Conservation (phyloP, 2,113 vertebrate genomes). For the Scalopus aquaticus region DNA sequence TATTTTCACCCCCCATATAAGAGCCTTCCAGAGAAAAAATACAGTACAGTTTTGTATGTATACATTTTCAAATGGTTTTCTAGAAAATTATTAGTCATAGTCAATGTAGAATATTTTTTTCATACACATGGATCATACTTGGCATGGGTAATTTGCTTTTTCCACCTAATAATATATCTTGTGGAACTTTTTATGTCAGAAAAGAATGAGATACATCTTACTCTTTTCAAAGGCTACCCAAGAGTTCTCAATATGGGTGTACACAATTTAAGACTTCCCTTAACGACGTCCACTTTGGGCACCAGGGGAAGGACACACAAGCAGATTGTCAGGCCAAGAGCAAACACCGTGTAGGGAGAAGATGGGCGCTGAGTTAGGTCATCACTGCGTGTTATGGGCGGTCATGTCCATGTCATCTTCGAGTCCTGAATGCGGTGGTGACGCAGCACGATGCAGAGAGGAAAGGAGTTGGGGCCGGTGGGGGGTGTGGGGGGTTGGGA, state of each 20-base stretch:
- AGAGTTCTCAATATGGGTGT: neutral
- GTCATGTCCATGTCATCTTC: fast-evolving
- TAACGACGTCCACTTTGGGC: neutral
- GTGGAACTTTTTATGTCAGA: neutral
- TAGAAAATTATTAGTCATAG: neutral
- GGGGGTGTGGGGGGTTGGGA: neutral
- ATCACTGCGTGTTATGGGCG: fast-evolving
- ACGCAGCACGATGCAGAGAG: too few species aligned
- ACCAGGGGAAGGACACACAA: too few species aligned
- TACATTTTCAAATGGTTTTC: neutral
- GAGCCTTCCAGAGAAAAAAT: neutral
- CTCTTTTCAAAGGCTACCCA: neutral
- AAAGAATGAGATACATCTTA: neutral
- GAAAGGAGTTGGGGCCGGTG: neutral
- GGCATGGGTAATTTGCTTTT: neutral
- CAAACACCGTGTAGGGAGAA: fast-evolving
- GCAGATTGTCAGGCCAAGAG: fast-evolving
- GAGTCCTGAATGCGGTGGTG: too few species aligned
- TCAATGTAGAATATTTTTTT: neutral
- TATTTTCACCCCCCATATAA: neutral
- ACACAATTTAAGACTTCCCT: neutral
- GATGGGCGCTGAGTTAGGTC: fast-evolving
- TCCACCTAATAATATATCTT: neutral
- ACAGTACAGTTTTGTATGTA: neutral
- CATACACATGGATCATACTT: neutral